These are phyloP conservation scores for Lapara coniferarum DNA, from an alignment of 2,888 invertebrate genomes.

Conservation along the genomic window DNA sequence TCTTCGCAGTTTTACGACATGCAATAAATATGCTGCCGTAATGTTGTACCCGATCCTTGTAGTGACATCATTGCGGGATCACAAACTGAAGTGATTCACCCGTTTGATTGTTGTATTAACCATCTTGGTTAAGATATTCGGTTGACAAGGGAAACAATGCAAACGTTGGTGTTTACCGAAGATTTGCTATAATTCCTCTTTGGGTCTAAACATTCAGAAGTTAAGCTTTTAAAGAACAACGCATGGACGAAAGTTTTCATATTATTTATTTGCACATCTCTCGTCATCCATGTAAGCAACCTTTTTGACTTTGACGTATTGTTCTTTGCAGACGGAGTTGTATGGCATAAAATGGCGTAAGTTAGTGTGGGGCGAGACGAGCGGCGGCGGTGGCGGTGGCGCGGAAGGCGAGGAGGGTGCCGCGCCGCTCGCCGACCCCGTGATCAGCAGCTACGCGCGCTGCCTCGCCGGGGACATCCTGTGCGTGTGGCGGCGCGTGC, in stretches of 20 bases:
- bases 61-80: conserved; percentile 24
- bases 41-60: conserved; percentile 3
- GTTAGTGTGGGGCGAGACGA: conserved; percentile 91
- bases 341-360: conserved; percentile 99
- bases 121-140: neutral
- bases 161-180: neutral
- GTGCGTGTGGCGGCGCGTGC: conserved; percentile 98
- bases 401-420: conserved; percentile 78
- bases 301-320: neutral
- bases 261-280: neutral
- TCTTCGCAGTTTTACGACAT: conserved; percentile 12
- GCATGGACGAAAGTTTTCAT: too few species aligned
- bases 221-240: too few species aligned
- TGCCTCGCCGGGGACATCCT: conserved; percentile 97
- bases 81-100: conserved; percentile 27
- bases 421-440: conserved; percentile 94
- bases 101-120: conserved; percentile 32
- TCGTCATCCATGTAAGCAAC: too few species aligned
- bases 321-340: conserved; percentile 95
- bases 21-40: conserved; percentile 8
- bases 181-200: too few species aligned
- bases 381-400: conserved; percentile 65
- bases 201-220: too few species aligned
- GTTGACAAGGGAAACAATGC: neutral
- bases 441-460: conserved; percentile 94